Evolutionary conservation across 2,797 vertebrate genomes (phyloP).

Genomic region (Microctenopoma stevenorrisi): DNA sequence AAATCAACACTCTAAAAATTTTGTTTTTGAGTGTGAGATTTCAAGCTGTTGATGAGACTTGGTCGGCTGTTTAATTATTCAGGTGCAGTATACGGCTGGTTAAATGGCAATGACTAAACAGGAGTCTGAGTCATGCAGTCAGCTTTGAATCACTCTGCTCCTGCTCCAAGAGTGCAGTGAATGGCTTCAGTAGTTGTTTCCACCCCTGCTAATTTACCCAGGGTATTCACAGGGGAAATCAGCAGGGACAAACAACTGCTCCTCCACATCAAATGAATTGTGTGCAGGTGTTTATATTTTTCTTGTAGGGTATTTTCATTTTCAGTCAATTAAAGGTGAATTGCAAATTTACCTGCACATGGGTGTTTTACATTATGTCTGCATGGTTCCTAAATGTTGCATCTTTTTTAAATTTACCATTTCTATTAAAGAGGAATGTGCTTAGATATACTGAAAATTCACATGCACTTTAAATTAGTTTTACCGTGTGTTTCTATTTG

Average conservation of each 20-base stretch:
- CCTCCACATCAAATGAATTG: constrained; percentile 55
- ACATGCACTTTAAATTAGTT: background rate
- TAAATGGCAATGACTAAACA: constrained; percentile 72
- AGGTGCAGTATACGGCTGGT: constrained; percentile 60
- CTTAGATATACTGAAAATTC: background rate
- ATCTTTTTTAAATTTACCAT: background rate
- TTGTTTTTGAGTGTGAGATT: constrained; percentile 23
- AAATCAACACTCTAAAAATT: constrained; percentile 2
- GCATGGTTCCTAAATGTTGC: constrained; percentile 14
- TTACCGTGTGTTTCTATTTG: background rate
- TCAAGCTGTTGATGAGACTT: constrained; percentile 33
- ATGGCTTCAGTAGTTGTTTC: constrained; percentile 63
- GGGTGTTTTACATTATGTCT: background rate
- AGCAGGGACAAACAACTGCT: constrained; percentile 66
- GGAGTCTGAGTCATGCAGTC: constrained; percentile 68
- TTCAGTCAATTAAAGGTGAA: constrained; percentile 55
- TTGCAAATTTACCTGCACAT: constrained; percentile 34
- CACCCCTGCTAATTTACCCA: constrained; percentile 56
- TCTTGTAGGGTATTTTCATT: constrained; percentile 40
- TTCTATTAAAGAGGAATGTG: background rate
- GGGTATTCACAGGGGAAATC: constrained; percentile 71
- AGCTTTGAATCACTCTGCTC: constrained; percentile 52
- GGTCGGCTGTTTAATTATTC: constrained; percentile 64
- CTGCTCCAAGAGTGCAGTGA: constrained; percentile 41
- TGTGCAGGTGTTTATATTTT: constrained; percentile 55